phyloP scores from a whole-genome alignment of 2,888 invertebrate genomes.

The Saturnia pavonia region DNA sequence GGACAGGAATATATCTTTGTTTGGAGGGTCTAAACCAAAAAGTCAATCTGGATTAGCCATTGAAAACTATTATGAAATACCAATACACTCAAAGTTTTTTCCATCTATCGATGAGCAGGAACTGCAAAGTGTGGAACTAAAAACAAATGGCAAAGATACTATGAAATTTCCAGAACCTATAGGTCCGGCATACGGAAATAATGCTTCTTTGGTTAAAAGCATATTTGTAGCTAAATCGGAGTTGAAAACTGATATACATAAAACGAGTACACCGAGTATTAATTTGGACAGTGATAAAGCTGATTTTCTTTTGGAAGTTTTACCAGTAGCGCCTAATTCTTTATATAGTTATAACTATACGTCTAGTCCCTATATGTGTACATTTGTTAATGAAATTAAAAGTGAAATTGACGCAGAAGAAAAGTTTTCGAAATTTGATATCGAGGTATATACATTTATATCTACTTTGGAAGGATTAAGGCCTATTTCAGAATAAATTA shows the following conservation, averaged over 20 bases:
- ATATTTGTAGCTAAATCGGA: constrained; percentile 38
- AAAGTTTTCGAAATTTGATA: constrained; percentile 56
- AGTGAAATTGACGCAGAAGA: constrained; percentile 60
- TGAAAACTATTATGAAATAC: constrained; percentile 45
- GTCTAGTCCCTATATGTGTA: constrained; percentile 42
- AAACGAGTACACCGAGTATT: constrained; percentile 29
- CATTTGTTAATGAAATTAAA: constrained; percentile 37
- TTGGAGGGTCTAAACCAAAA: constrained; percentile 26
- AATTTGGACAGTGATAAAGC: constrained; percentile 45
- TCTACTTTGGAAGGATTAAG: background rate
- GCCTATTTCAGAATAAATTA: background rate
- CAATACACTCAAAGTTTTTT: constrained; percentile 51
- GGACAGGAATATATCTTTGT: constrained; percentile 30
- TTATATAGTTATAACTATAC: constrained; percentile 47
- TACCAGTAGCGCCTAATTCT: constrained; percentile 32
- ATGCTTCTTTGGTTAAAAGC: constrained; percentile 39
- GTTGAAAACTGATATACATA: constrained; percentile 24
- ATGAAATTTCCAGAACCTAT: constrained; percentile 41
- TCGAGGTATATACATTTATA: constrained; percentile 52
- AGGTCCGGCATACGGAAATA: constrained; percentile 33
- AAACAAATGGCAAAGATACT: constrained; percentile 39
- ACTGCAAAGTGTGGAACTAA: constrained; percentile 37
- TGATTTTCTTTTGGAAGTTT: constrained; percentile 56
- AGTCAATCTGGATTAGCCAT: constrained; percentile 35
- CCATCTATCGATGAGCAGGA: constrained; percentile 46